Evolutionary conservation across 2,797 vertebrate genomes (phyloP).

Genomic region (Poecile montanus): DNA sequence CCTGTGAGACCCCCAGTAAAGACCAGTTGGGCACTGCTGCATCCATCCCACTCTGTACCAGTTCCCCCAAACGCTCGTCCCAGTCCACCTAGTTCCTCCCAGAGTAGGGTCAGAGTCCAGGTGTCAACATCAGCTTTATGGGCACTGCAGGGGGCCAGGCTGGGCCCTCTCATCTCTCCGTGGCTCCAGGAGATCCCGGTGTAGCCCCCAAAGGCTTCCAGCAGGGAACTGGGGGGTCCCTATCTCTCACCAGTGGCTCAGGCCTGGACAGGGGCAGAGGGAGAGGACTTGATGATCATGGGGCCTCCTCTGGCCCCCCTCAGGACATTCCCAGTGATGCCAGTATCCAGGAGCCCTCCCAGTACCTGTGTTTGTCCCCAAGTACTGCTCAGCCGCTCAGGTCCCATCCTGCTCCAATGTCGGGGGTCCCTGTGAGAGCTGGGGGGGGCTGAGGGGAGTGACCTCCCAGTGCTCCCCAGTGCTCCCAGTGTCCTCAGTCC

Average conservation of each 20-base stretch:
- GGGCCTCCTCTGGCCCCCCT: background rate
- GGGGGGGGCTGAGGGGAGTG: background rate
- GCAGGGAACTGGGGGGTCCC: background rate
- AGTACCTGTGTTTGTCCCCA: background rate
- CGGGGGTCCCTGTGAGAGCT: background rate
- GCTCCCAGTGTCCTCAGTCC: too few relatives aligned
- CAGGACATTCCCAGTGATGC: background rate
- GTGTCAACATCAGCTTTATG: background rate
- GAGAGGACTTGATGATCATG: background rate
- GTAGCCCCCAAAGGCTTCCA: background rate
- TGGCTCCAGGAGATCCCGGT: background rate
- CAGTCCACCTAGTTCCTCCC: background rate
- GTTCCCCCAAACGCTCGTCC: rapidly evolving
- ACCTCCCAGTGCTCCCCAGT: background rate
- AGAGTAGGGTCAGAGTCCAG: background rate
- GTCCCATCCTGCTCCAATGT: background rate
- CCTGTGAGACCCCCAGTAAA: background rate
- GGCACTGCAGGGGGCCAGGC: background rate
- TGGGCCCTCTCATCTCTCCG: rapidly evolving
- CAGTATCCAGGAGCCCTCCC: background rate
- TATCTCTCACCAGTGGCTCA: background rate
- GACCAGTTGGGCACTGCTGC: background rate
- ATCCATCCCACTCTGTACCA: rapidly evolving
- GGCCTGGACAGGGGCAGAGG: background rate
- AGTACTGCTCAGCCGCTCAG: background rate